These are phyloP conservation scores for Protula sp. DNA, from an alignment of 2,888 invertebrate species.

Conservation along the genomic window DNA sequence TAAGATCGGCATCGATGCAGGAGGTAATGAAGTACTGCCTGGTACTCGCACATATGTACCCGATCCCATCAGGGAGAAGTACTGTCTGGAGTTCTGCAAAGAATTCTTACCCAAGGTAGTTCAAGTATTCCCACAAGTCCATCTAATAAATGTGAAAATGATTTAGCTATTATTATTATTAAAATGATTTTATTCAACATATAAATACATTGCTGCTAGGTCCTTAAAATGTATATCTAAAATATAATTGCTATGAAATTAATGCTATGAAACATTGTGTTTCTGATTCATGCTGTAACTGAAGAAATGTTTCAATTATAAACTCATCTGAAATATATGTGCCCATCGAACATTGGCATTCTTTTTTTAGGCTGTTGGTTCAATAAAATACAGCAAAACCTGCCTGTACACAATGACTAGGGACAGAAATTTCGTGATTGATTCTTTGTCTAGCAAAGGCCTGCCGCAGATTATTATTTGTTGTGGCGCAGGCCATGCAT, in stretches of 20 bases:
- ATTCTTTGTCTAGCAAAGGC: slow-evolving; percentile 33
- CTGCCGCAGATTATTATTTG: slow-evolving; percentile 42
- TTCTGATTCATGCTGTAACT: no score
- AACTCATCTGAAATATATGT: no score
- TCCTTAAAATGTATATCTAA: no score
- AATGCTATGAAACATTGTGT: no score
- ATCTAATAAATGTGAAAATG: no score
- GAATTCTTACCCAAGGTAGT: slow-evolving; percentile 40
- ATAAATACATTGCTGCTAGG: no score
- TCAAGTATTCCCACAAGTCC: no score
- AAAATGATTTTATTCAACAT: no score
- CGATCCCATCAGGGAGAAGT: slow-evolving; percentile 35
- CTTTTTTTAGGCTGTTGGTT: slow-evolving; percentile 32
- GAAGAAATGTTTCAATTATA: no score
- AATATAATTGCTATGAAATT: no score
- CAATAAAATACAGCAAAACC: slow-evolving; percentile 42
- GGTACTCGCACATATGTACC: slow-evolving; percentile 40
- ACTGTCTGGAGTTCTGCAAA: slow-evolving; percentile 30
- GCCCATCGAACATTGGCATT: no score
- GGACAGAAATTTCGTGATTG: slow-evolving; percentile 46
- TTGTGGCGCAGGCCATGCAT: slow-evolving; percentile 48
- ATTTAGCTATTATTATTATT: no score
- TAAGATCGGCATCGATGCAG: slow-evolving; percentile 47
- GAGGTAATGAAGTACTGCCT: slow-evolving; percentile 36
- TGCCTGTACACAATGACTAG: slow-evolving; percentile 49